Conservation (phyloP, 2,888 invertebrate genomes). For the Prenolepis imparis region DNA sequence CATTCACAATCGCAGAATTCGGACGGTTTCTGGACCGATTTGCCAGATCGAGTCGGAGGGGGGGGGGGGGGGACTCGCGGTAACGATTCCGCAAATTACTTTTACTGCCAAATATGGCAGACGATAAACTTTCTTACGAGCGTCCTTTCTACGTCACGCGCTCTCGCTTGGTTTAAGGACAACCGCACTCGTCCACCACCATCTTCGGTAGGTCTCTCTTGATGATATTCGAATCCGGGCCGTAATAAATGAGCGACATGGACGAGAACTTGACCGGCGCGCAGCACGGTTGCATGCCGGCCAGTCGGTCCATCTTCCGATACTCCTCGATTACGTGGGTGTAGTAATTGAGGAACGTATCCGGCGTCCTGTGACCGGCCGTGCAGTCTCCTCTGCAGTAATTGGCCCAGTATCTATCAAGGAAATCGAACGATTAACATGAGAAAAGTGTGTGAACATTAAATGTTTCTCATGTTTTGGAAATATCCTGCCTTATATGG, state of each 20-base stretch:
- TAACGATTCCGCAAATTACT: conserved; percentile 14
- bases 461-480: neutral
- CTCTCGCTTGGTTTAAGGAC: conserved; percentile 89
- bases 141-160: neutral
- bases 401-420: conserved; percentile 93
- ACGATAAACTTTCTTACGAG: neutral
- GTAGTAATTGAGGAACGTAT: conserved; percentile 95
- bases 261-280: conserved; percentile 96
- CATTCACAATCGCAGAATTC: conserved; percentile 10
- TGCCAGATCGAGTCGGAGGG: conserved; percentile 5
- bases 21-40: conserved; percentile 52
- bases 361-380: conserved; percentile 92
- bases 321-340: conserved; percentile 97
- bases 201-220: conserved; percentile 97
- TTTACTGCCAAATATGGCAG: neutral
- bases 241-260: conserved; percentile 97
- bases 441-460: too few relatives aligned
- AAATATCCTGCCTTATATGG: neutral
- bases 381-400: conserved; percentile 96
- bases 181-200: conserved; percentile 98
- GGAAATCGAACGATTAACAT: neutral
- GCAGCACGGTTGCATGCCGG: conserved; percentile 96
- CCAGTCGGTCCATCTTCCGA: conserved; percentile 91
- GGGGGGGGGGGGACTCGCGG: neutral
- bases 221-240: conserved; percentile 95